Percentiles rank a stretch among this genome's conserved stretches.
Conservation (phyloP, 2,113 vertebrate species). For the Emydocephalus ijimae region DNA sequence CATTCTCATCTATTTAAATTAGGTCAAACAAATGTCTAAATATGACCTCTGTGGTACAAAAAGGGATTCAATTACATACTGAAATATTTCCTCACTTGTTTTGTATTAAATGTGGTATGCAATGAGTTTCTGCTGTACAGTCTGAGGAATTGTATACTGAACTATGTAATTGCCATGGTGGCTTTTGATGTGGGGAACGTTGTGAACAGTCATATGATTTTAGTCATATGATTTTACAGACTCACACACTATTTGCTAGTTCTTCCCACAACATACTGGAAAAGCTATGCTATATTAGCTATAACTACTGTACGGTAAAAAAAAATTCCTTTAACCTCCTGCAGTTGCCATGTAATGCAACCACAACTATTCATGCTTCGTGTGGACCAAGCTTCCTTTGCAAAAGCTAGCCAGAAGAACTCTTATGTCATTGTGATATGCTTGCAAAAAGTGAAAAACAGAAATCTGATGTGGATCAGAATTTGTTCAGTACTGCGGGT, state of each 20-base stretch:
- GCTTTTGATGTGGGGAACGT: not conserved
- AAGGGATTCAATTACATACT: not conserved
- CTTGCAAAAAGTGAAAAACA: not conserved
- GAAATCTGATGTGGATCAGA: not conserved
- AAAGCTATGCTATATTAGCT: not conserved
- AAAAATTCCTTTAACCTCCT: not conserved
- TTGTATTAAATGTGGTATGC: not conserved
- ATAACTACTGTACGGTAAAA: not conserved
- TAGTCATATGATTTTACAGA: slow-evolving; percentile 5
- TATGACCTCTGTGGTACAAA: not conserved
- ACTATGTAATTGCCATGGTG: not conserved
- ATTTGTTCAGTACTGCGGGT: not conserved
- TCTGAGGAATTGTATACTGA: not conserved
- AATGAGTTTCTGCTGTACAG: slow-evolving; percentile 13
- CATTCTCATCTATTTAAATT: not conserved
- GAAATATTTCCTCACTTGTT: slow-evolving; percentile 1
- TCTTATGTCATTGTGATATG: slow-evolving; percentile 7
- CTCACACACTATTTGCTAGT: not conserved
- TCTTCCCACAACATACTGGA: not conserved
- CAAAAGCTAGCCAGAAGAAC: slow-evolving; percentile 32
- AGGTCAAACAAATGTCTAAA: not conserved
- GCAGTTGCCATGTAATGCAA: not conserved
- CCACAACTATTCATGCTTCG: not conserved
- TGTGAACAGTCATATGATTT: not conserved
- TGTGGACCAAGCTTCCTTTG: slow-evolving; percentile 3